Base-by-base conservation (phyloP, 2,888 invertebrate species). In the Rhingia campestris region DNA sequence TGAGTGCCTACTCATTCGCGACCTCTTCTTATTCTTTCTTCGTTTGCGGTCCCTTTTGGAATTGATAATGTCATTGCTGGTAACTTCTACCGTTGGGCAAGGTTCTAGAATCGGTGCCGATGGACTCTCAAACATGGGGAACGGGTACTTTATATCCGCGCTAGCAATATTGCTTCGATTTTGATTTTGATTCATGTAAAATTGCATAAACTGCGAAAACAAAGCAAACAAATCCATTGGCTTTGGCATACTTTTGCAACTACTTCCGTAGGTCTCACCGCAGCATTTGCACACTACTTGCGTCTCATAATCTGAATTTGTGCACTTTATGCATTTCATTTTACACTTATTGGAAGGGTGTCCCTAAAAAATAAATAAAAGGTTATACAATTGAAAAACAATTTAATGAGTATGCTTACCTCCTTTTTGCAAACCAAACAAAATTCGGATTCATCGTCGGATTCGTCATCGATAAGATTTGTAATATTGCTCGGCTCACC, bases 231-330 rank as follows among this genome's bases (percentile, higher is more conserved):
- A 72, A 77, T 91, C 91, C 0, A 89, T 88, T 0, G 90, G 89
- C 14, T 89, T 88, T 1, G 89, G 89, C 14, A 89, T 89, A n/a
- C 86, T 88, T 63, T 89, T 89, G 3, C 88, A 66, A 51, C 88
- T 88, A 41, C 90, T 89, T 86, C 88, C 0, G 9, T 84, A 80
- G 0, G 87, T 88, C 0, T 86, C 88, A 0, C 89, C 88, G 59
- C 91, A 91, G 39, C 90, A 91, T 32, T 89, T 88, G 69, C 91
- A 91, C 12, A 90, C 89, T 88, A 89, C 89, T 85, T 89, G 89
- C 35, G 89, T 90, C 58, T 90, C 87, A 49, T 91, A 91, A 0
- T 90, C 89, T 1, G 86, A 89, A 51, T 91, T 90, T 6, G 88
- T 90, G 14, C 91, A 91, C 41, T 91, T 91, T 22, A 88, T 88